Base-by-base conservation (phyloP, 2,888 invertebrate genomes). In the Meganola albula region DNA sequence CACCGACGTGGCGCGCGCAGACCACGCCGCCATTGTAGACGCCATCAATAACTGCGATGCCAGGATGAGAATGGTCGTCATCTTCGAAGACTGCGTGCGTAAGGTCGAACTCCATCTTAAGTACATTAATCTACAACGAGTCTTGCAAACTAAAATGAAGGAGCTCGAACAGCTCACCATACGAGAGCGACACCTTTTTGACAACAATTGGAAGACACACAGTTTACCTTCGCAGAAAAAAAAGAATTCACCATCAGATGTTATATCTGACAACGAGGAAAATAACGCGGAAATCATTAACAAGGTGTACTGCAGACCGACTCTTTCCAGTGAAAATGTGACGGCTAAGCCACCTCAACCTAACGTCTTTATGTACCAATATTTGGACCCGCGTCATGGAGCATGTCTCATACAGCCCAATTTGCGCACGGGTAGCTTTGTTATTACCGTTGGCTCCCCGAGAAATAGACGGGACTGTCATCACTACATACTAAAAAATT, bases 51-150 rank as follows among this genome's bases (percentile, higher is more conserved):
- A 91, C 64, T 95, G 96, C 82, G 95, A 95, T 64, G 88, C 93
- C 11, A 89, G 95, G 46, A 95, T 98, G 94, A 89, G 98, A 31
- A 95, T 98, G 93, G 97, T 98, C 12, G 98, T 98, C 8, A 90
- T 98, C 20, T 98, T 97, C 69, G 98, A 98, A 84, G 97, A 98
- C 71, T 97, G 98, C 63, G 97, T 97, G 1, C 89, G 95, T 40
- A 98, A 98, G 89, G 85, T 97, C 21, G 96, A 97, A 62, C 88
- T 98, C 0, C 96, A 98, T 70, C 94, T 97, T 89, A 91, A 97
- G 40, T 96, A 95, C 64, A 94, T 98, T 47, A 95, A 95, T 62
- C 87, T 98, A 14, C 96, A 96, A 77, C 89, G 94, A 53, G 88
- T 93, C 18, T 80, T 97, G 12, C 95, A 96, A 72, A 89, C 90